These are phyloP conservation scores for Silurus asotus DNA, from an alignment of 2,113 vertebrate species.

Conservation along the genomic window DNA sequence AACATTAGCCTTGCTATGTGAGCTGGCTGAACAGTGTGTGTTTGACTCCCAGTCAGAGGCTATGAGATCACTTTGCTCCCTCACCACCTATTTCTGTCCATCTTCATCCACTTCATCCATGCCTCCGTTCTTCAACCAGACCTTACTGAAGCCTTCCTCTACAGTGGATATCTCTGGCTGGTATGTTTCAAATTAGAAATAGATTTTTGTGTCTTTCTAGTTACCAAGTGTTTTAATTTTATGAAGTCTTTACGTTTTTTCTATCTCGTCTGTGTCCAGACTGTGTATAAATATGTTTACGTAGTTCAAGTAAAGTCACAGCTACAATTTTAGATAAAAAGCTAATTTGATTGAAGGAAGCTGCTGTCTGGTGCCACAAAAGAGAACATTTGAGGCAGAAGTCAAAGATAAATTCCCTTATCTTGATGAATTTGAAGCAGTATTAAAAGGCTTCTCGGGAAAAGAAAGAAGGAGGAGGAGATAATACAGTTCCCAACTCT, in stretches of 20 bases:
- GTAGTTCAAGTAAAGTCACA: not conserved
- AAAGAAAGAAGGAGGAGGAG: no score
- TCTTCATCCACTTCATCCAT: conserved; percentile 44
- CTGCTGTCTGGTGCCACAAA: not conserved
- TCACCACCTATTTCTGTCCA: conserved; percentile 65
- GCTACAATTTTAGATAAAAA: not conserved
- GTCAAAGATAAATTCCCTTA: no score
- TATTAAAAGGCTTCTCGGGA: no score
- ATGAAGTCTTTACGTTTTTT: not conserved
- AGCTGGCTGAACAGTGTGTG: conserved; percentile 60
- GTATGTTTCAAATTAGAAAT: conserved; percentile 54
- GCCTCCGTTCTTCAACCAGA: conserved; percentile 67
- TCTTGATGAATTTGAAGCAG: no score
- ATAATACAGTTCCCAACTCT: no score
- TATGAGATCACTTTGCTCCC: conserved; percentile 61
- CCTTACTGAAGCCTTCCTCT: conserved; percentile 76
- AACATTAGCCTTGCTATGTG: conserved; percentile 76
- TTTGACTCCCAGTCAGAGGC: conserved; percentile 60
- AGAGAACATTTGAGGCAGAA: not conserved
- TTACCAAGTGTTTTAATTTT: not conserved
- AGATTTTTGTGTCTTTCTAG: not conserved
- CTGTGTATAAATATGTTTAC: not conserved
- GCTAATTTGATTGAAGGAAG: not conserved
- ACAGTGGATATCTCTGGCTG: conserved; percentile 59
- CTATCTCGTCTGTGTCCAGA: not conserved